Evolutionary conservation across 2,888 invertebrate genomes (phyloP).

Genomic region (Matsumyia berberina): DNA sequence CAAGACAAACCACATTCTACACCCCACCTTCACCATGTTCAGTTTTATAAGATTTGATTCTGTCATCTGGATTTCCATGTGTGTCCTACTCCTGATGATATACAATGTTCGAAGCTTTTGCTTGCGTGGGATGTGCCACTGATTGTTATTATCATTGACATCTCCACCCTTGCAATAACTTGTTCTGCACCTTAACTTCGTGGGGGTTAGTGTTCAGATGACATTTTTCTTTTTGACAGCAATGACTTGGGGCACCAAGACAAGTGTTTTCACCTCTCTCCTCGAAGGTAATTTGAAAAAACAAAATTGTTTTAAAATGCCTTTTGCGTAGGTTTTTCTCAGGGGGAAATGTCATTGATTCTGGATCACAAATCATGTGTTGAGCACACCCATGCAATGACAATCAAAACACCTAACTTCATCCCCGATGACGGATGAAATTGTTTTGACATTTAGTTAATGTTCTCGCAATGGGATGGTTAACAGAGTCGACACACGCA

Average conservation of each 20-base stretch:
- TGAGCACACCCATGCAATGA: conserved; percentile 47
- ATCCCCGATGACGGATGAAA: conserved; percentile 47
- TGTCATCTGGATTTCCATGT: conserved; percentile 23
- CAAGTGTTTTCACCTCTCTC: conserved; percentile 23
- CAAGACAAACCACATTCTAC: conserved; percentile 63
- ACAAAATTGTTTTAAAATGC: conserved; percentile 68
- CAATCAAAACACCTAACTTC: conserved; percentile 9
- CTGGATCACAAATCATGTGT: conserved; percentile 57
- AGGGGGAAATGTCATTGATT: conserved; percentile 73
- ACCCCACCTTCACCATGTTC: conserved; percentile 21
- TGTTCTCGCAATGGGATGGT: conserved; percentile 49
- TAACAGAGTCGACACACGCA: conserved; percentile 17
- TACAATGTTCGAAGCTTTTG: conserved; percentile 4
- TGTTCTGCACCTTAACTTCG: conserved; percentile 45
- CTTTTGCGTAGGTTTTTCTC: conserved; percentile 12
- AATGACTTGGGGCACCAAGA: conserved; percentile 35
- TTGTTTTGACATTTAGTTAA: conserved; percentile 75
- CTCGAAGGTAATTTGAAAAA: conserved; percentile 27
- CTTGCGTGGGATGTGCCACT: conserved; percentile 47
- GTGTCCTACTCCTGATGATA: conserved; percentile 16
- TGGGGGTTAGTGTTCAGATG: conserved; percentile 40
- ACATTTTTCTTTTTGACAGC: conserved; percentile 65
- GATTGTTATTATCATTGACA: conserved; percentile 75
- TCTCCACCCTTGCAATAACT: conserved; percentile 64
- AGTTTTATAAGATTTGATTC: conserved; percentile 14